Conservation (phyloP, 2,797 vertebrate species). For the Antennarius maculatus region DNA sequence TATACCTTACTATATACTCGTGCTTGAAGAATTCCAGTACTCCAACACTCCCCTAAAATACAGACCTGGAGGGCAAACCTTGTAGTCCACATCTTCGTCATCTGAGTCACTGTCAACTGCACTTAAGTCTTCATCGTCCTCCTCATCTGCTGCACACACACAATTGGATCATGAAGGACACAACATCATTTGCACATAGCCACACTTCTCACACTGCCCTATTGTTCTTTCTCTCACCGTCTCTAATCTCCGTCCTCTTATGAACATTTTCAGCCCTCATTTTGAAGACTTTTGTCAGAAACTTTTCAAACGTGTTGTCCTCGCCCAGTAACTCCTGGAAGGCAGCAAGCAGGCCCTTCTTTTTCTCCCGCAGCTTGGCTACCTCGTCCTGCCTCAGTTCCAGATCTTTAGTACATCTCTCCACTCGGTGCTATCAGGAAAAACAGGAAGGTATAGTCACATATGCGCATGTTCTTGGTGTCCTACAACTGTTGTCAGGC, state of each 20-base stretch:
- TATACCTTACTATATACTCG: too few species aligned
- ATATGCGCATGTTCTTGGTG: too few species aligned
- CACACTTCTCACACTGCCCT: neutral
- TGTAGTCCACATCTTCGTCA: conserved; percentile 76
- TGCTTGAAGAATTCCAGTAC: too few species aligned
- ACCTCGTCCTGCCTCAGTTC: conserved; percentile 83
- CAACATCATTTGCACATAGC: too few species aligned
- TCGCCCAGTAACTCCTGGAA: conserved; percentile 87
- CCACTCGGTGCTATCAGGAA: conserved; percentile 79
- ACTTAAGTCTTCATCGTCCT: conserved; percentile 83
- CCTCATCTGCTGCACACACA: conserved; percentile 75
- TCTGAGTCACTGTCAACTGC: conserved; percentile 76
- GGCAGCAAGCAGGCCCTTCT: conserved; percentile 77
- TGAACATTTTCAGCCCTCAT: conserved; percentile 83
- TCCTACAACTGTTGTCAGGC: too few species aligned
- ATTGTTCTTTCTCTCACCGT: conserved; percentile 39
- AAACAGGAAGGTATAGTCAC: neutral
- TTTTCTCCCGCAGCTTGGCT: conserved; percentile 82
- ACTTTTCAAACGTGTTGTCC: conserved; percentile 85
- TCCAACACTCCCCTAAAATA: conserved; percentile 1
- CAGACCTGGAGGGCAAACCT: conserved; percentile 86
- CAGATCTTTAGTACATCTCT: conserved; percentile 80
- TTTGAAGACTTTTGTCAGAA: conserved; percentile 89
- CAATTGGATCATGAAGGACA: too few species aligned
- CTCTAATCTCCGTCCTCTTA: conserved; percentile 72